Base-by-base conservation (phyloP, 2,113 vertebrate species). In the Poicephalus meyeri region DNA sequence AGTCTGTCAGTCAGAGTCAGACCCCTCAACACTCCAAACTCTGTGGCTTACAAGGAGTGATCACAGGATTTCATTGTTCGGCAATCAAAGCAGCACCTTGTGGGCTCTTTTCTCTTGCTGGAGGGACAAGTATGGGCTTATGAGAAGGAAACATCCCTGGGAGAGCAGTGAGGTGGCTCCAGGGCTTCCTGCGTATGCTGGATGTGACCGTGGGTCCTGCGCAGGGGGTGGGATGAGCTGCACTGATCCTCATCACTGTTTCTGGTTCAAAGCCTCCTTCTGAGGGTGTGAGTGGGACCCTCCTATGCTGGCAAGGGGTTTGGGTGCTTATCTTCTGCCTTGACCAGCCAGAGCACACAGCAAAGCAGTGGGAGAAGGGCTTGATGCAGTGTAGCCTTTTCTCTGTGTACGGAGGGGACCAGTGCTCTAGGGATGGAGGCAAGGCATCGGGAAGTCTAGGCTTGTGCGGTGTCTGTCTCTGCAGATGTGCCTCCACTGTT, bases 1-100 rank as follows among this genome's bases (percentile, higher is more conserved):
- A 88, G 76, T 66, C 84, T 97, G 96, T 91, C 96, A 96, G 70
- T 95, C 93, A 97, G 81, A 89, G 49, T 49, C 79, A 37, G 85
- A 35, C 41, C 63, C 91, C 70, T 86, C 65, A 95, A 93, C 63
- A 65, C 76, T 28, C 20, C 33, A 46, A 71, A 82, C 70, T 91
- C 56, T 26, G 4, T 5, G 21, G 93, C 80, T 96, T 84, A 69
- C 3, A 13, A 84, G 82, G 55, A 80, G 13, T 78, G 80, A 89
- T 73, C 82, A 72, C 63, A 69, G 85, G 29, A 74, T 56, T 96
- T 88, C 3, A 58, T 37, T 82, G 37, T 80, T 35, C 64, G 76
- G 72, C 79, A 88, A 77, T 58, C 74, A 85, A 72, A 88, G 83
- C n/a, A 47, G 63, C n/a, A n/a, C 16, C 68, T 28, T 84, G 71